Evolutionary conservation across 35 echinoderm and acorn worm genomes (phyloP).

Genomic region (Amphiura filiformis): DNA sequence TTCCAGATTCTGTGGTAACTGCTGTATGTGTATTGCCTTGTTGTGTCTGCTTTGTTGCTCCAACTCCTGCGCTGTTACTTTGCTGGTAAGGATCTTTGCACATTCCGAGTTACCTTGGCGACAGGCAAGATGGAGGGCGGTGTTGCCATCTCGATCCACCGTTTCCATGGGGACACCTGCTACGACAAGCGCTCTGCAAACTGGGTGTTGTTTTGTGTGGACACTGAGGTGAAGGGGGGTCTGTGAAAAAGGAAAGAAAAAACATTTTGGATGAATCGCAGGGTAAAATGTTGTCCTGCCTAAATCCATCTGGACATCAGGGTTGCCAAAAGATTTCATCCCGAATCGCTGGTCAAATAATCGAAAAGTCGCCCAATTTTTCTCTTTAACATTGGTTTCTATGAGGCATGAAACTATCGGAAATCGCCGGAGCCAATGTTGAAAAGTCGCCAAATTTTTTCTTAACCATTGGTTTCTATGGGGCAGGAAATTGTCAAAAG

Average conservation of each 20-base stretch:
- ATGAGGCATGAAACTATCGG: too few species aligned
- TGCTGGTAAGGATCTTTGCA: conserved; percentile 50
- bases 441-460: too few species aligned
- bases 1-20: conserved; percentile 54
- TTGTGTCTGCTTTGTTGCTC: conserved; percentile 22
- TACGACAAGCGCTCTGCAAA: conserved; percentile 64
- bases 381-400: too few species aligned
- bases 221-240: conserved; percentile 71
- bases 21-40: conserved; percentile 17
- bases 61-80: conserved; percentile 26
- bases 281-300: too few species aligned
- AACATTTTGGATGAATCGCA: too few species aligned
- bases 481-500: too few species aligned
- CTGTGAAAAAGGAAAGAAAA: conserved; percentile 28
- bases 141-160: conserved; percentile 66
- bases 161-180: conserved; percentile 51
- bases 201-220: conserved; percentile 44
- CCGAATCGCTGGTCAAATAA: too few species aligned
- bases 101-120: conserved; percentile 32
- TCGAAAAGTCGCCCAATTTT: too few species aligned
- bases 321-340: too few species aligned
- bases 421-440: too few species aligned
- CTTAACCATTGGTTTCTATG: too few species aligned
- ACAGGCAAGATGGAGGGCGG: conserved; percentile 79
- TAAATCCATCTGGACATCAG: too few species aligned